These are phyloP conservation scores for Agapostemon virescens DNA, from an alignment of 2,888 invertebrate species.

Conservation along the genomic window DNA sequence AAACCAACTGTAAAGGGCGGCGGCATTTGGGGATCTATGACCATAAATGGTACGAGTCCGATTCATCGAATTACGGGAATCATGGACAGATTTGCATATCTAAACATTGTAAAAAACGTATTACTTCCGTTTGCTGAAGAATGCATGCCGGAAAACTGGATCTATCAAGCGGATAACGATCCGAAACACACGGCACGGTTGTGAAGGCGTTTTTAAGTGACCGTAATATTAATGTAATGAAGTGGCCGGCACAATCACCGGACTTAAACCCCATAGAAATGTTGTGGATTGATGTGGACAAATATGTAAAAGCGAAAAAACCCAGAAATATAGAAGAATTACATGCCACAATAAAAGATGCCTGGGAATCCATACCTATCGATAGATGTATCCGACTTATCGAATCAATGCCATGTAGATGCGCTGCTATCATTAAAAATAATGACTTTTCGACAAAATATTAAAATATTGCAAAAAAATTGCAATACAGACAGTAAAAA, in stretches of 20 bases:
- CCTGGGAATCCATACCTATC: not conserved
- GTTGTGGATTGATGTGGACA: not conserved
- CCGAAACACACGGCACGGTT: not conserved
- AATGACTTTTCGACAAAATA: not conserved
- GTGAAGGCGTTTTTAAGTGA: slow-evolving; percentile 3
- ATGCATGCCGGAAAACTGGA: not conserved
- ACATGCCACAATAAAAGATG: not conserved
- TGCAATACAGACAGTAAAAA: too few species aligned
- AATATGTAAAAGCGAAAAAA: not conserved
- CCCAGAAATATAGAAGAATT: not conserved
- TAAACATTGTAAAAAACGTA: slow-evolving; percentile 6
- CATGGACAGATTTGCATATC: not conserved
- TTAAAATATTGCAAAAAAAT: too few species aligned
- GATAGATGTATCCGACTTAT: not conserved
- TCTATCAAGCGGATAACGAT: slow-evolving; percentile 13
- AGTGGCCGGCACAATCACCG: not conserved
- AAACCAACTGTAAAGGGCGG: slow-evolving; percentile 2
- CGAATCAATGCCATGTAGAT: not conserved
- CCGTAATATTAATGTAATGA: not conserved
- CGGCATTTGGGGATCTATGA: not conserved
- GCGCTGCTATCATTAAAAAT: not conserved
- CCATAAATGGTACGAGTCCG: not conserved
- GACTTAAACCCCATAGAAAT: not conserved
- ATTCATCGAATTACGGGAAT: slow-evolving; percentile 5
- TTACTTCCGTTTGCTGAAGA: not conserved